A percentile compares a stretch with the other conserved stretches of the same genome.
Evolutionary conservation across 2,888 invertebrate species (phyloP).

Genomic region (Elysia crispata): DNA sequence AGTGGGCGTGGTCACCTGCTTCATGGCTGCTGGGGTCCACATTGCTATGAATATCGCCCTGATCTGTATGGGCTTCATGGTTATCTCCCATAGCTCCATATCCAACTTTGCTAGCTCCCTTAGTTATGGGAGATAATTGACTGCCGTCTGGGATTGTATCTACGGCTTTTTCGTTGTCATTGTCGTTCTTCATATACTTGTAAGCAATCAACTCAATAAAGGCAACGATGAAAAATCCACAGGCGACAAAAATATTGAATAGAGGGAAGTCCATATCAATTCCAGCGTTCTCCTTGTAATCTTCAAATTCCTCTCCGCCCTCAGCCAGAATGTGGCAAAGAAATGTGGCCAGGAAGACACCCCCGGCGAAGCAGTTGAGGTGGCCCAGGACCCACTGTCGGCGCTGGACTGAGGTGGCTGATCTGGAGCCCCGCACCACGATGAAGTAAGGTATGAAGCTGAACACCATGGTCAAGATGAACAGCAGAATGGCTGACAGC

Average conservation of each 20-base stretch:
- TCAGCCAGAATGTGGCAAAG: slow-evolving; percentile 72
- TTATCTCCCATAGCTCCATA: too few species aligned
- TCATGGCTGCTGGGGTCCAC: too few species aligned
- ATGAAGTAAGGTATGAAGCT: slow-evolving; percentile 46
- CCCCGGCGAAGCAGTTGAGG: slow-evolving; percentile 70
- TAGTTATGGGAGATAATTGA: too few species aligned
- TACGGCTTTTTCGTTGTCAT: too few species aligned
- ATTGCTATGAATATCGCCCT: too few species aligned
- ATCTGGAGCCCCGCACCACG: slow-evolving; percentile 25
- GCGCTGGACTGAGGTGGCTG: not conserved
- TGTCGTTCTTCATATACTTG: too few species aligned
- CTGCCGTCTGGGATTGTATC: too few species aligned
- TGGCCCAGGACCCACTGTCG: slow-evolving; percentile 33
- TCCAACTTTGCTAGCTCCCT: too few species aligned
- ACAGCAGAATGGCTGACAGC: slow-evolving; percentile 37
- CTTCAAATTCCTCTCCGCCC: slow-evolving; percentile 64
- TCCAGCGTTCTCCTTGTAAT: slow-evolving; percentile 56
- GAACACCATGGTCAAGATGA: slow-evolving; percentile 39
- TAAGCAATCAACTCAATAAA: slow-evolving; percentile 58
- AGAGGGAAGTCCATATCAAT: slow-evolving; percentile 64
- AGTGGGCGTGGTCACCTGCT: too few species aligned
- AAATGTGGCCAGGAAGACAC: slow-evolving; percentile 75
- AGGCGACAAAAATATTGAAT: slow-evolving; percentile 69
- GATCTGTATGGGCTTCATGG: too few species aligned
- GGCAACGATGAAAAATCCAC: slow-evolving; percentile 73